Evolutionary conservation across 2,888 invertebrate genomes (phyloP).

Genomic region (Halocaridina rubra): DNA sequence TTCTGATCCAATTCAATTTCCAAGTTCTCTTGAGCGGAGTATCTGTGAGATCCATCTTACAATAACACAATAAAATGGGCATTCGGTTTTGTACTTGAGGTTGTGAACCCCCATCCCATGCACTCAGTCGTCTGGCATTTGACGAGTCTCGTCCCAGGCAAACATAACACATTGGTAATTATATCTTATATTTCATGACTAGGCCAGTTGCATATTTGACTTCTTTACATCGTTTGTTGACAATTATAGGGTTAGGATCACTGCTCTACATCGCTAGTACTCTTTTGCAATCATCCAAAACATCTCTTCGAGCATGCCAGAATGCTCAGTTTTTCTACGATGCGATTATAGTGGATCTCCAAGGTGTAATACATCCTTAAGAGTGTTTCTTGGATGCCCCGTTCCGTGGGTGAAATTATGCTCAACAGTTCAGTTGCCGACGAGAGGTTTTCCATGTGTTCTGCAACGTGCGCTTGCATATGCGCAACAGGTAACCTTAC

Average conservation of each 20-base stretch:
- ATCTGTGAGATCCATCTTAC: conserved; percentile 74
- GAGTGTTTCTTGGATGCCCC: conserved; percentile 27
- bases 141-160: conserved; percentile 77
- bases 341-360: conserved; percentile 44
- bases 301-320: conserved; percentile 39
- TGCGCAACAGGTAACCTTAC: conserved; percentile 49
- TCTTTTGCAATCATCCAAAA: conserved; percentile 21
- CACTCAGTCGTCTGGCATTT: conserved; percentile 73
- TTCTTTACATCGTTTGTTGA: not conserved
- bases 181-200: conserved; percentile 77
- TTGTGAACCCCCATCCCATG: conserved; percentile 73
- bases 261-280: conserved; percentile 13
- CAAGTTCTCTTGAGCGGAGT: conserved; percentile 73
- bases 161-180: conserved; percentile 78
- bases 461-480: conserved; percentile 39
- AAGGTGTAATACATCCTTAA: conserved; percentile 45
- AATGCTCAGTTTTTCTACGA: conserved; percentile 6
- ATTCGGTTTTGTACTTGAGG: conserved; percentile 72
- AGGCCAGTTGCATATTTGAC: conserved; percentile 71
- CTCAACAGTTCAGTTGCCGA: conserved; percentile 47
- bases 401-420: conserved; percentile 30
- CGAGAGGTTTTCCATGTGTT: conserved; percentile 46
- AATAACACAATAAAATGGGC: conserved; percentile 80
- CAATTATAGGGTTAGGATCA: not conserved
- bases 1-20: conserved; percentile 65